These are phyloP conservation scores for Spheniscus humboldti DNA, from an alignment of 2,797 vertebrate genomes.

Conservation along the genomic window DNA sequence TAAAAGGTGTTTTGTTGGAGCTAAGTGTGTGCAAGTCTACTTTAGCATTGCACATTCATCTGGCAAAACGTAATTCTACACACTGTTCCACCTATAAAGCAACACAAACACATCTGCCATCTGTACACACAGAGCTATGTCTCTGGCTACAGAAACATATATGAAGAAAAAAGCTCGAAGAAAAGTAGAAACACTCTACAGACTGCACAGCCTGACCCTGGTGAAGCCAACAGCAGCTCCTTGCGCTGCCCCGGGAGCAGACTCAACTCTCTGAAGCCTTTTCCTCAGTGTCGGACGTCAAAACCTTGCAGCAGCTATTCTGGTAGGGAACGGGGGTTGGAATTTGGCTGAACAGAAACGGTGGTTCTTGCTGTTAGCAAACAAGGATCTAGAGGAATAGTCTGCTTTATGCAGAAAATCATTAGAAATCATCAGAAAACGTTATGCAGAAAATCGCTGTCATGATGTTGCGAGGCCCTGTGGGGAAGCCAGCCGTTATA, in stretches of 20 bases:
- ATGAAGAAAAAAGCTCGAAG: neutral
- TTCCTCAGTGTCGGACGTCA: neutral
- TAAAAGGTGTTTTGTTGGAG: neutral
- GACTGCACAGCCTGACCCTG: neutral
- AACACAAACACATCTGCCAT: constrained; percentile 15
- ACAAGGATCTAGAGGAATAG: neutral
- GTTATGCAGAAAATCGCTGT: neutral
- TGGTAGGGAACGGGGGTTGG: neutral
- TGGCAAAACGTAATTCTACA: neutral
- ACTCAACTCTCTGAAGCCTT: neutral
- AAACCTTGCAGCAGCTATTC: neutral
- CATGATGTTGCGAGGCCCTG: neutral
- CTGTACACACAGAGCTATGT: neutral
- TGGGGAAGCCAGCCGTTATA: neutral
- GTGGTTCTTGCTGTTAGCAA: neutral
- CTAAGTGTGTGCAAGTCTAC: neutral
- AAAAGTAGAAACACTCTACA: neutral
- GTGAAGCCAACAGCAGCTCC: neutral
- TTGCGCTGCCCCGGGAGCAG: accelerated
- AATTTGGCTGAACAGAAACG: neutral
- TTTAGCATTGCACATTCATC: neutral
- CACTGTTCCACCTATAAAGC: neutral
- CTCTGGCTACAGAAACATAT: neutral
- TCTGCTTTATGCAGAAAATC: neutral
- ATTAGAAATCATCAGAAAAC: neutral